Percentiles rank a stretch among this genome's conserved stretches.
phyloP scores from a whole-genome alignment of 2,888 invertebrate genomes.

The Caenorhabditis virilis region DNA sequence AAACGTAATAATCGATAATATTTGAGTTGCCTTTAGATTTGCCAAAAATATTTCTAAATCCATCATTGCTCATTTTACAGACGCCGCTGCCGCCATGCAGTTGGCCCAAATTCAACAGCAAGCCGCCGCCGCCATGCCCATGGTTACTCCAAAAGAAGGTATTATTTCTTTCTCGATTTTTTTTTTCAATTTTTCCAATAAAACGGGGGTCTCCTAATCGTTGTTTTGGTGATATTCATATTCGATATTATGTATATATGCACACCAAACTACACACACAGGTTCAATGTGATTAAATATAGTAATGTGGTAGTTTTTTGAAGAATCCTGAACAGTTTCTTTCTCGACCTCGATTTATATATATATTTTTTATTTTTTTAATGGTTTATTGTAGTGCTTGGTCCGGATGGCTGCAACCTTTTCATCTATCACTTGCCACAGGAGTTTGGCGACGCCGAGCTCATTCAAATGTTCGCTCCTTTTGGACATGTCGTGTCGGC shows the following conservation, averaged over 20 bases:
- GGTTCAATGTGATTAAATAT: too few species aligned
- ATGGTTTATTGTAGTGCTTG: conserved; percentile 70
- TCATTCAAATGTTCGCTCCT: conserved; percentile 99
- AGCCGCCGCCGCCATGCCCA: conserved; percentile 65
- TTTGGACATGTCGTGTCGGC: conserved; percentile 99
- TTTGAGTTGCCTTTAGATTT: too few species aligned
- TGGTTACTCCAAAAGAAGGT: conserved; percentile 83
- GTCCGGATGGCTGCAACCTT: conserved; percentile 99
- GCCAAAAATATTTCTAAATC: too few species aligned
- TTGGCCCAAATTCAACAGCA: conserved; percentile 48
- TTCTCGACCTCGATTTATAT: conserved; percentile 1
- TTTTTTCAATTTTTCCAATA: not conserved
- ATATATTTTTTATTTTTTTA: conserved; percentile 10
- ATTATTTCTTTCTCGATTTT: not conserved
- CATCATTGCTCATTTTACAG: too few species aligned
- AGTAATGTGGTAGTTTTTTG: too few species aligned
- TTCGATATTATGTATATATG: too few species aligned
- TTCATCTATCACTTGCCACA: conserved; percentile 99
- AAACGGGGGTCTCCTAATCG: too few species aligned
- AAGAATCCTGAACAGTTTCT: too few species aligned
- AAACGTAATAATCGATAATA: too few species aligned
- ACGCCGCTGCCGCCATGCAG: conserved; percentile 42
- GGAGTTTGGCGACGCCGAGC: conserved; percentile 97
- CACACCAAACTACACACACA: too few species aligned
- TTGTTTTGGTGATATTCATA: too few species aligned